Evolutionary conservation across 37 sponge, comb jelly and placozoan species (phyloP).

Genomic region (Spongilla lacustris): DNA sequence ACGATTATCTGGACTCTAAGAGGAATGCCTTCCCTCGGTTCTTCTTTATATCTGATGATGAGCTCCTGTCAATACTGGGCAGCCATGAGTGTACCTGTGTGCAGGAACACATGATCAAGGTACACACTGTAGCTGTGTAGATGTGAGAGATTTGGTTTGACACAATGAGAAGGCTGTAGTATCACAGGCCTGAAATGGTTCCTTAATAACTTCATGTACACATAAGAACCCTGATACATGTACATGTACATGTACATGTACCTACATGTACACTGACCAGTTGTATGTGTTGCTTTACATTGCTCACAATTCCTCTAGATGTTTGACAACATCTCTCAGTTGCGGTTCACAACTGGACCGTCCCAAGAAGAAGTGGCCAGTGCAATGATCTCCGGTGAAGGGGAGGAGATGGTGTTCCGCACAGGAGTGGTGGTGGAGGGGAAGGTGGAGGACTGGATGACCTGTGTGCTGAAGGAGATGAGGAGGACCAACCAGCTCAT

Average conservation of each 20-base stretch:
- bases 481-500: slow-evolving; percentile 90
- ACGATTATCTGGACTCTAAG: slow-evolving; percentile 99
- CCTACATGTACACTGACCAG: too few species aligned
- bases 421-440: slow-evolving; percentile 88
- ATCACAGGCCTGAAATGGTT: too few species aligned
- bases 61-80: slow-evolving; percentile 96
- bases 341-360: slow-evolving; percentile 80
- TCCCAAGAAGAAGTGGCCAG: slow-evolving; percentile 78
- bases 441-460: slow-evolving; percentile 99
- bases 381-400: slow-evolving; percentile 97
- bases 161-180: too few species aligned
- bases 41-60: slow-evolving; percentile 99
- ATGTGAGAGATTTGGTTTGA: too few species aligned
- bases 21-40: slow-evolving; percentile 99
- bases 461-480: slow-evolving; percentile 95
- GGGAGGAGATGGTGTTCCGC: slow-evolving; percentile 96
- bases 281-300: not conserved
- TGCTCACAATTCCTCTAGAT: slow-evolving; percentile 58
- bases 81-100: slow-evolving; percentile 97
- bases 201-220: too few species aligned
- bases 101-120: slow-evolving; percentile 99
- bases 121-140: slow-evolving; percentile 3
- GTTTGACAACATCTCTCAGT: slow-evolving; percentile 98
- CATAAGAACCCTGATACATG: too few species aligned
- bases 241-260: not conserved